phyloP scores from a whole-genome alignment of 1,140 invertebrate species.

The Metaphire vulgaris region DNA sequence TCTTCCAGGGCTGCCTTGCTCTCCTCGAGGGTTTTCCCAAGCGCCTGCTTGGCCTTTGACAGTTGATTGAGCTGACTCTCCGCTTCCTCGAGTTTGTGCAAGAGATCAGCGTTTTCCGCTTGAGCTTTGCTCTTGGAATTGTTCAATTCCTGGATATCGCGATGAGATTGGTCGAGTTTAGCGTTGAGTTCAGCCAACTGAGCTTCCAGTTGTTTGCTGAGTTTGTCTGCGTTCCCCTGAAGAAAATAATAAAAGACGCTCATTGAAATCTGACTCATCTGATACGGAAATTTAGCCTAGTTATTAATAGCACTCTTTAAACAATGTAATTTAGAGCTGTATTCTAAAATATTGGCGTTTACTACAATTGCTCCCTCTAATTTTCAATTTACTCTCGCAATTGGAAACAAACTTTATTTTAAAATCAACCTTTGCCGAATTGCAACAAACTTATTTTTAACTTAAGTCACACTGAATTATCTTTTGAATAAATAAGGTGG shows the following conservation, averaged over 20 bases:
- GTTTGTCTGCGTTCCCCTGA: conserved; percentile 75
- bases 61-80: conserved; percentile 93
- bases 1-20: conserved; percentile 14
- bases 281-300: too few species aligned
- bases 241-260: too few species aligned
- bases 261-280: too few species aligned
- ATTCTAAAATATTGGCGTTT: background rate
- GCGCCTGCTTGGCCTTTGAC: conserved; percentile 74
- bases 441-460: too few species aligned
- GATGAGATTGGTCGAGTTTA: conserved; percentile 68
- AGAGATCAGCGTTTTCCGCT: conserved; percentile 90
- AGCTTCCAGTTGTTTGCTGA: conserved; percentile 89
- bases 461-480: too few species aligned
- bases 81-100: conserved; percentile 60
- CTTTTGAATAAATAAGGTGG: too few species aligned
- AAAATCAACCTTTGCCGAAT: too few species aligned
- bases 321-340: too few species aligned
- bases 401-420: too few species aligned
- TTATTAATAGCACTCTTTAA: too few species aligned
- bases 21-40: conserved; percentile 73
- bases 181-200: conserved; percentile 88
- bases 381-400: too few species aligned
- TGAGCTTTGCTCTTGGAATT: conserved; percentile 49
- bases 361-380: background rate
- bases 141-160: conserved; percentile 42